Evolutionary conservation across 30 jellyfish, hydroid and myxozoan genomes (phyloP), one percentile per base, ranked within the genome.

Genomic region (Rhopilema esculentum): DNA sequence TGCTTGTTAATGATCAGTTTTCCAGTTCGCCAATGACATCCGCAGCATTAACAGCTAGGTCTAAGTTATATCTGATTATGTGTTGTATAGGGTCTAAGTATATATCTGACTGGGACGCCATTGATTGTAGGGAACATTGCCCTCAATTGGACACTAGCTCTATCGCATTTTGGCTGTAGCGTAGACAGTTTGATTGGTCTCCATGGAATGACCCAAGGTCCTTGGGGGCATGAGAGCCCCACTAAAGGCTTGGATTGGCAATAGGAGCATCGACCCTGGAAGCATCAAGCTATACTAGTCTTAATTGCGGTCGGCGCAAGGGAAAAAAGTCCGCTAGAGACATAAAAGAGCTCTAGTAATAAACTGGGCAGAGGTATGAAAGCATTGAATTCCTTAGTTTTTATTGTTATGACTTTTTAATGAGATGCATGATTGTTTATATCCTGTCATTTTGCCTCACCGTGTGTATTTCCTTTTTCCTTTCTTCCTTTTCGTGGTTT

Each of bases 1-100:
- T n/a, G n/a, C n/a, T n/a, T n/a, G n/a, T n/a, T 71, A 74, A 21
- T 72, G 87, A 27, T 68, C 70, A 24, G 91, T 75, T n/a, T n/a
- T n/a, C n/a, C n/a, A 24, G 69, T 63, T 50, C 75, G 68, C 48
- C n/a, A n/a, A 40, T 24, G 20, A 30, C 31, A 6, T 84, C 92
- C 27, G 80, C 75, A 0, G 83, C 61, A 28, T n/a, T 23, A 63
- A 0, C 80, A 66, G 65, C 74, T 73, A 48, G 92, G 87, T 28
- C 92, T 40, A 31, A 62, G 70, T n/a, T 12, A 73, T 22, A 31
- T 73, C 84, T 15, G 4, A 4, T 30, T 32, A 69, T n/a, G n/a
- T 73, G 84, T 22, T 15, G 69, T 24, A 73, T 32, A 0, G 24
- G 84, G n/a, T n/a, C n/a, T n/a, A n/a, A n/a, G n/a, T n/a, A n/a